A percentile compares a stretch with the other conserved stretches of the same genome.
Evolutionary conservation across 1,140 invertebrate genomes (phyloP).

Genomic region (Radopholus similis): DNA sequence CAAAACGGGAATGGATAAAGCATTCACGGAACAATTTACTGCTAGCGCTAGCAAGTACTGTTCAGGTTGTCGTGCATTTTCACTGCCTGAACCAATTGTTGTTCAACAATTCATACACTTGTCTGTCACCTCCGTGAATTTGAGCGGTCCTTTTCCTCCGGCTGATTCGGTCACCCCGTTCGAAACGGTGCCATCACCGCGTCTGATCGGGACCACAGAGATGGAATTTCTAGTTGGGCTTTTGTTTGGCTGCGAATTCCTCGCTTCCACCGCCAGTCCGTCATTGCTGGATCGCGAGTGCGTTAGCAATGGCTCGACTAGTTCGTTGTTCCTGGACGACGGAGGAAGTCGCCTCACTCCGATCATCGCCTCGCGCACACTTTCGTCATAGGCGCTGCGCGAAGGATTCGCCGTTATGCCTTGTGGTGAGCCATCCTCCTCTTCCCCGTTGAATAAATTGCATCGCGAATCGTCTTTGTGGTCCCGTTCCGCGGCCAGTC

Average conservation of each 20-base stretch:
- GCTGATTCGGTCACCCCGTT: not conserved
- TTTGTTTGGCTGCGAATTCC: not conserved
- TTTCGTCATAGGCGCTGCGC: conserved; percentile 18
- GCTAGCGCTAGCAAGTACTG: not conserved
- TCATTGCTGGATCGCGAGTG: conserved; percentile 10
- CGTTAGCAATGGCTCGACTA: not conserved
- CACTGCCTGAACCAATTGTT: conserved; percentile 3
- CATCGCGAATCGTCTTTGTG: conserved; percentile 27
- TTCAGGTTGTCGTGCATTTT: conserved; percentile 10
- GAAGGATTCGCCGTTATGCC: not conserved
- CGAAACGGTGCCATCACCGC: not conserved
- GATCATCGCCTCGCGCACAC: conserved; percentile 18
- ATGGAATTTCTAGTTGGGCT: not conserved
- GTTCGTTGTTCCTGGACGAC: not conserved
- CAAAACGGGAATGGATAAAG: not conserved
- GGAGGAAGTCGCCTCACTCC: not conserved
- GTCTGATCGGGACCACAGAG: not conserved
- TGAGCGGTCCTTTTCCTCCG: not conserved
- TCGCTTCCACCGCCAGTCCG: not conserved
- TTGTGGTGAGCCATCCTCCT: conserved; percentile 10
- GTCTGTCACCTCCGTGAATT: conserved; percentile 22
- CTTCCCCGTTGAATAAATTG: conserved; percentile 31
- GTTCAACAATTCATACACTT: not conserved
- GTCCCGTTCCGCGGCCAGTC: not conserved
- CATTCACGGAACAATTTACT: not conserved